Conservation (phyloP, 2,888 invertebrate genomes). For the Rhamphomyia laevipes region DNA sequence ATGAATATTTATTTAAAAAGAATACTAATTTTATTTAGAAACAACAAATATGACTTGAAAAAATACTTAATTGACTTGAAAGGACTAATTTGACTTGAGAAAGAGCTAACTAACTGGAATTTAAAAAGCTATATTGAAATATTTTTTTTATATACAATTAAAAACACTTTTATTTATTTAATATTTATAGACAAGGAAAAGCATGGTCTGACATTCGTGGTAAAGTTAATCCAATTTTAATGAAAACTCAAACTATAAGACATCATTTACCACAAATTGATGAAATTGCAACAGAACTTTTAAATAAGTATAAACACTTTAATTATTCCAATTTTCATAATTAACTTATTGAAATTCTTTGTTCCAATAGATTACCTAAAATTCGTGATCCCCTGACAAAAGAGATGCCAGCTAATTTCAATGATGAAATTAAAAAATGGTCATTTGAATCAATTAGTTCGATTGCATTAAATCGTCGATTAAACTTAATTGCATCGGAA, state of each 20-base stretch:
- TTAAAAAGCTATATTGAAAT: too few relatives aligned
- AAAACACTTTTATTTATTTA: neutral
- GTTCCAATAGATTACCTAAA: slow-evolving; percentile 21
- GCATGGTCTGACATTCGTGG: slow-evolving; percentile 56
- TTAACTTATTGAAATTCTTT: neutral
- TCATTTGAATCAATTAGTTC: slow-evolving; percentile 42
- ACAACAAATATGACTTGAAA: too few relatives aligned
- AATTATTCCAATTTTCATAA: neutral
- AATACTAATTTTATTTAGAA: too few relatives aligned
- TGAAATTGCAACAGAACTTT: slow-evolving; percentile 26
- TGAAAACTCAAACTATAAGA: slow-evolving; percentile 27
- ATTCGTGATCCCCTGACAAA: slow-evolving; percentile 19
- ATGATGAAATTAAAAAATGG: slow-evolving; percentile 45
- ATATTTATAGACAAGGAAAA: slow-evolving; percentile 46
- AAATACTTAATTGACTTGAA: too few relatives aligned
- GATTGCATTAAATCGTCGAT: slow-evolving; percentile 32
- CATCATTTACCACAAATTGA: slow-evolving; percentile 25
- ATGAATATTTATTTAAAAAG: too few relatives aligned
- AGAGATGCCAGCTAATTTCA: slow-evolving; percentile 32
- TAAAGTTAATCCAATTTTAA: slow-evolving; percentile 36
- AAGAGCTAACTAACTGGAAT: too few relatives aligned
- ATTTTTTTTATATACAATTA: neutral
- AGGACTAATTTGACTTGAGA: too few relatives aligned
- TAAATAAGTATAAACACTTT: slow-evolving; percentile 19
- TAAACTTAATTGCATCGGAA: slow-evolving; percentile 20